Conservation (phyloP, 1,140 invertebrate genomes). For the Holotrichia oblita region DNA sequence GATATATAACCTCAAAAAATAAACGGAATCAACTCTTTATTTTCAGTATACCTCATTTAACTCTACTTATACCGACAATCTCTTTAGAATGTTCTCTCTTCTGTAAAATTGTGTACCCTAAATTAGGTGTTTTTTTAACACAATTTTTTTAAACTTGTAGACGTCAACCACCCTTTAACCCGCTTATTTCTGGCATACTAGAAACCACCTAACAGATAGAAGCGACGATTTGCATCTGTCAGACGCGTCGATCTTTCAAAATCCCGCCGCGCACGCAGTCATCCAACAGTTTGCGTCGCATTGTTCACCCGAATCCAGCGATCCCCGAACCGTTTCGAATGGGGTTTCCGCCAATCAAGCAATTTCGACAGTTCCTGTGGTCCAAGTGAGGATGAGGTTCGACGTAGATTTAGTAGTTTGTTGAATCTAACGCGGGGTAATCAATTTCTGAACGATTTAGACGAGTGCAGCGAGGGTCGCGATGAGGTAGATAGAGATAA, state of each 20-base stretch:
- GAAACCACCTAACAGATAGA: conserved; percentile 41
- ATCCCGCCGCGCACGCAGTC: neutral
- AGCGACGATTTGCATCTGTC: conserved; percentile 25
- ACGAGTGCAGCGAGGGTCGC: conserved; percentile 8
- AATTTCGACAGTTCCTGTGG: neutral
- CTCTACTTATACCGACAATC: neutral
- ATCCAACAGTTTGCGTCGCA: conserved; percentile 6
- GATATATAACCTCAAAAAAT: no score
- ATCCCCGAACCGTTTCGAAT: neutral
- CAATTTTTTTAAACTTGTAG: conserved; percentile 50
- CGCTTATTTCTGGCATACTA: conserved; percentile 54
- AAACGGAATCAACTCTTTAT: no score
- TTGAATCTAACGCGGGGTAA: conserved; percentile 44
- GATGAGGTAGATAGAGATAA: conserved; percentile 35
- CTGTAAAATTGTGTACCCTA: conserved; percentile 28
- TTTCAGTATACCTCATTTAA: no score
- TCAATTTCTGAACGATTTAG: conserved; percentile 43
- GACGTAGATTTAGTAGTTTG: conserved; percentile 50
- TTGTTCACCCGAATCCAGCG: conserved; percentile 25
- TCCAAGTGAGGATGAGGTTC: conserved; percentile 46
- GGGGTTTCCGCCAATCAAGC: conserved; percentile 30
- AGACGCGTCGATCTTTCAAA: conserved; percentile 40
- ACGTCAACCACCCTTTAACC: conserved; percentile 52
- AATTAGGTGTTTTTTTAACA: conserved; percentile 41
- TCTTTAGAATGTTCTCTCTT: neutral